Evolutionary conservation across 1,140 invertebrate genomes (phyloP), one percentile per base, ranked within the genome.

Genomic region (Sesamia nonagrioides): DNA sequence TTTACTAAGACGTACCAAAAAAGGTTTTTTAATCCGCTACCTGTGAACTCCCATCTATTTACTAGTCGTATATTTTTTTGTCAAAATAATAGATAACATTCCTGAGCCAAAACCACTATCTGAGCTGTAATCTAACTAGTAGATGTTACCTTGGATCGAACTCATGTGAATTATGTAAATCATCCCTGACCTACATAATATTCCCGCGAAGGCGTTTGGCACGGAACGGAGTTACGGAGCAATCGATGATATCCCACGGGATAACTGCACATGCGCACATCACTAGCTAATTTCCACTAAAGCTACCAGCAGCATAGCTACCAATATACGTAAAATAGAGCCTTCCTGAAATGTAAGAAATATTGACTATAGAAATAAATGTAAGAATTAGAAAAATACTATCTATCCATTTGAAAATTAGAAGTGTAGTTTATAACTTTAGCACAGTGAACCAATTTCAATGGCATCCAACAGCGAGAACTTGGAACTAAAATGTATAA

Each of bases 181-280:
- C 75, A 86, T 86, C 86, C 89, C 80, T 92, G 91, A 92, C 91
- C 91, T 88, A 93, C 84, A 89, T 90, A 89, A 84, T 85, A 76
- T 68, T 77, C 18, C 48, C 60, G 60, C 45, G 50, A 56, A 61
- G 72, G 21, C 54, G 54, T 58, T 58, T 13, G 18, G 27, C 11
- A 42, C 73, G 42, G 72, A 66, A 45, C 73, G 37, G 50, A 37
- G 35, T 50, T 21, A 87, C 85, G 90, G 87, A 91, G 56, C 90
- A 94, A 94, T 94, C 93, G 90, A 94, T 94, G 88, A 74, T 82
- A 90, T 93, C 93, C 92, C 91, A 86, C 85, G 90, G 93, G 93
- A 94, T 92, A 88, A 85, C 83, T 71, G 92, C 93, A 94, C 93
- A 94, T 94, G 93, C 93, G 93, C 93, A 89, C 45, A 82, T 72